Conservation (phyloP, 2,888 invertebrate genomes). For the Acheta domesticus region DNA sequence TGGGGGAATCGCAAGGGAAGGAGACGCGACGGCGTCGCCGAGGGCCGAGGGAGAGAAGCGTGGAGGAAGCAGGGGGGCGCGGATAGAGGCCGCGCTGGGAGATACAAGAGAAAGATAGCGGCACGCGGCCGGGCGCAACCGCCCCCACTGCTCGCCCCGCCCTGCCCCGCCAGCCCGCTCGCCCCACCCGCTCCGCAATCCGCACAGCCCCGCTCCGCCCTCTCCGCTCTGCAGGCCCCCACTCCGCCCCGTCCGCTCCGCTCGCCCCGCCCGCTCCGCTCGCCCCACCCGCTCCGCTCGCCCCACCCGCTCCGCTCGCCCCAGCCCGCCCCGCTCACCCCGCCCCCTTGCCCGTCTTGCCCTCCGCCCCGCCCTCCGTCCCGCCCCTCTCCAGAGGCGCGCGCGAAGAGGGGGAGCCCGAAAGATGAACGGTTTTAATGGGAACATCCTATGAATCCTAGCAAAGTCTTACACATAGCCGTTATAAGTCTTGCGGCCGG, state of each 20-base stretch:
- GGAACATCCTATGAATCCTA: conserved; percentile 36
- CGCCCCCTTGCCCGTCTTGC: too few species aligned
- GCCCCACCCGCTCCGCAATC: neutral
- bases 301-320: neutral
- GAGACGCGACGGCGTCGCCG: too few species aligned
- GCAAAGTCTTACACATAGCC: conserved; percentile 34
- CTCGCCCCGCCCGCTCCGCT: conserved; percentile 1
- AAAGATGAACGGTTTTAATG: conserved; percentile 37
- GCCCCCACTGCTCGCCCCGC: neutral
- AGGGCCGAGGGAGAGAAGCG: conserved; percentile 21
- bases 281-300: neutral
- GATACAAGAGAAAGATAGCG: conserved; percentile 1
- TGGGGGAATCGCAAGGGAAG: conserved; percentile 29
- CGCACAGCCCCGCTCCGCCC: neutral
- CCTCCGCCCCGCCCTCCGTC: neutral
- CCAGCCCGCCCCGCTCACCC: too few species aligned
- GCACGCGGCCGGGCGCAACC: neutral
- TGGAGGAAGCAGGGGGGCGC: conserved; percentile 25
- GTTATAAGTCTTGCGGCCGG: conserved; percentile 35
- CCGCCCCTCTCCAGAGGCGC: conserved; percentile 27
- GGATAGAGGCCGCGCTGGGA: neutral
- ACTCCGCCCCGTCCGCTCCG: neutral
- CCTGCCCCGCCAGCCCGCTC: conserved; percentile 1
- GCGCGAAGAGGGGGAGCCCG: conserved; percentile 26
- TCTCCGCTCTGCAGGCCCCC: neutral